A percentile compares a stretch with the other conserved stretches of the same genome.
Evolutionary conservation across 2,888 invertebrate species (phyloP).

Genomic region (Macrosiphum euphorbiae): DNA sequence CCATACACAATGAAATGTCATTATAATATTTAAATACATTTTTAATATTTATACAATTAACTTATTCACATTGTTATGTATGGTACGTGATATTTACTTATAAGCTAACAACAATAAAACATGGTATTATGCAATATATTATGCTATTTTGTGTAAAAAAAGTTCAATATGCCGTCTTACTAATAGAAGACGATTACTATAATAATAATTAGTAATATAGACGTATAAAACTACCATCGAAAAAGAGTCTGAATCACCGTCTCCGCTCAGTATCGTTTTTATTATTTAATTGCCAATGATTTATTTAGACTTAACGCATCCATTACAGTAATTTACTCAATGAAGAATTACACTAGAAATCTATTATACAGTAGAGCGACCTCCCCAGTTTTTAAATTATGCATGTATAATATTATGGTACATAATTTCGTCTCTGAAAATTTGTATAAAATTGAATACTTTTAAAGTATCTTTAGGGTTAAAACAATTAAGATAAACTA

Average conservation of each 20-base stretch:
- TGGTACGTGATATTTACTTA: no score
- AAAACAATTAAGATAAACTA: constrained; percentile 9
- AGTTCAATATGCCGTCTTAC: background rate
- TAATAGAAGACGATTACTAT: no score
- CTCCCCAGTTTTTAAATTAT: background rate
- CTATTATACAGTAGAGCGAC: background rate
- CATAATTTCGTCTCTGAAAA: background rate
- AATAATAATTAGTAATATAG: no score
- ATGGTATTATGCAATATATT: background rate
- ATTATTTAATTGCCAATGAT: no score
- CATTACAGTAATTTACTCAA: no score
- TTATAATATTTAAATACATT: background rate
- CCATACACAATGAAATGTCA: background rate
- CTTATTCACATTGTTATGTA: no score
- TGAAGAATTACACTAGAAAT: background rate
- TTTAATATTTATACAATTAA: no score
- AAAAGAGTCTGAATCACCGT: no score
- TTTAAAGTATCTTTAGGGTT: constrained; percentile 8
- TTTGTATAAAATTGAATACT: background rate
- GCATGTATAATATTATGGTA: background rate
- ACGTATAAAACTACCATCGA: no score
- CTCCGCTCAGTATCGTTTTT: no score
- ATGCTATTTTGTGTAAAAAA: background rate
- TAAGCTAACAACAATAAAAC: background rate
- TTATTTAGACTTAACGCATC: no score